Evolutionary conservation across 2,113 vertebrate species (phyloP), one percentile per base, ranked within the genome.

Genomic region (Phrynosoma platyrhinos): DNA sequence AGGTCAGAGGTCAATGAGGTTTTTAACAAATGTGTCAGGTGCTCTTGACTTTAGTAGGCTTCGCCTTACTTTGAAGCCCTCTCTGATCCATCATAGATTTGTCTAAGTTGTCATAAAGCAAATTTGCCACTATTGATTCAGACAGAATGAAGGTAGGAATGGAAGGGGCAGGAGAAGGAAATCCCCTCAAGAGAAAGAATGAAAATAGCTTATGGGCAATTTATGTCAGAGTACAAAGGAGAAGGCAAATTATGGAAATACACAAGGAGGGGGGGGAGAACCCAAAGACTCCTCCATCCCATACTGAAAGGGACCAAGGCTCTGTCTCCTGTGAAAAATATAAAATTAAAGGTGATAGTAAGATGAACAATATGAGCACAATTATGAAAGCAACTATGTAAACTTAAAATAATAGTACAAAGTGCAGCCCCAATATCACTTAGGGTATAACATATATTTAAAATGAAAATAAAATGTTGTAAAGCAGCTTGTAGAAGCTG

Each of bases 1-100:
- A 95, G 98, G 97, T 98, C 97, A 97, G 92, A 97, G 98, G 97
- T 98, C 97, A 98, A 97, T 96, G 94, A 98, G 98, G 98, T 97
- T 96, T 97, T 97, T 98, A 97, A 98, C 97, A 97, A 98, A 98
- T 96, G 96, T 97, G 97, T 97, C 97, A 96, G 96, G 94, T 96
- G 97, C 97, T 97, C 95, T 96, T 96, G 96, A 95, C 94, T 96
- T 95, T 92, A 95, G 95, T 85, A 92, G 93, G 90, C 94, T 94
- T 96, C 95, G 95, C 94, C 90, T 94, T 88, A 95, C 94, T 94
- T 95, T 94, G 87, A 93, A 93, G 93, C 93, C 94, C 90, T 96
- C 96, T 93, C 92, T 94, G 96, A 94, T 96, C 96, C 96, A 96
- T 92, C 96, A 97, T 95, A 92, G 94, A 89, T 95, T 95, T 96